phyloP scores from a whole-genome alignment of 2,888 invertebrate genomes.

The Boloria selene region DNA sequence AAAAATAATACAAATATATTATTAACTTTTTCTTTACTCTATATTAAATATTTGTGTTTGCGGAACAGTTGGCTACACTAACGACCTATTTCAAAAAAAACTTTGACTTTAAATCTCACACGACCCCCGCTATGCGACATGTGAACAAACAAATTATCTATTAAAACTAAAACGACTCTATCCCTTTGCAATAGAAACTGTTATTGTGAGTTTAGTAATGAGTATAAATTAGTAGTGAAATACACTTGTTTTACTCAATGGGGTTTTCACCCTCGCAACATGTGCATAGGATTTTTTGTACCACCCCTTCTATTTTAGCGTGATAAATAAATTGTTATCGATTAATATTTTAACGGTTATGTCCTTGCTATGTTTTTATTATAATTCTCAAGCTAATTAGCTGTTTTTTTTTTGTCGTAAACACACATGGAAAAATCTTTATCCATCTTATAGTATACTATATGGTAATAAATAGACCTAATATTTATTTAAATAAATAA shows the following conservation, averaged over 20 bases:
- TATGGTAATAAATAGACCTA: too few species aligned
- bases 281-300: constrained; percentile 66
- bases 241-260: constrained; percentile 68
- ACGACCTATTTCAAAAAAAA: constrained; percentile 46
- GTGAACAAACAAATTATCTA: constrained; percentile 66
- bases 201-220: constrained; percentile 37
- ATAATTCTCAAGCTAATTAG: not conserved
- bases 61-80: constrained; percentile 41
- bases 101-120: constrained; percentile 56
- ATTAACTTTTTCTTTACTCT: not conserved
- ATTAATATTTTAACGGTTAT: constrained; percentile 48
- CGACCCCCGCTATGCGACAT: constrained; percentile 68
- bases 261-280: constrained; percentile 70
- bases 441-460: too few species aligned
- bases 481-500: too few species aligned
- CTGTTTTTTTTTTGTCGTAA: not conserved
- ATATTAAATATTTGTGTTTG: constrained; percentile 30
- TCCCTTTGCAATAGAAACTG: constrained; percentile 38
- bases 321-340: constrained; percentile 54
- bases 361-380: constrained; percentile 14
- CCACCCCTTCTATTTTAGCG: constrained; percentile 63
- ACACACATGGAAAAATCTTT: too few species aligned
- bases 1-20: too few species aligned
- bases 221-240: constrained; percentile 49
- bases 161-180: constrained; percentile 37